Percentiles rank a stretch among this genome's conserved stretches.
These are phyloP conservation scores for Philaenus spumarius DNA, from an alignment of 1,140 invertebrate species.

Conservation along the genomic window DNA sequence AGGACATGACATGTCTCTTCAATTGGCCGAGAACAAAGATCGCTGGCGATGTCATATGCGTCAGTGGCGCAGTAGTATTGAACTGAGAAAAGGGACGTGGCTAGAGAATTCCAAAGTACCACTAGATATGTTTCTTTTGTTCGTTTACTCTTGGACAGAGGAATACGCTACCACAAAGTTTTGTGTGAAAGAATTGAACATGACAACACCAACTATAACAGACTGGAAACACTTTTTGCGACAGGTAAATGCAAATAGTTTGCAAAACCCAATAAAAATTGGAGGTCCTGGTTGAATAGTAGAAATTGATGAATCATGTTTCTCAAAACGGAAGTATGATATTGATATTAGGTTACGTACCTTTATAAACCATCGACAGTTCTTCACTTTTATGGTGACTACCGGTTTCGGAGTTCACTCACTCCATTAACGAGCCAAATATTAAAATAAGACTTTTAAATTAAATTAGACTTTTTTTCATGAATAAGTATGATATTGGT, in stretches of 20 bases:
- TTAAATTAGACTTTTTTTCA: too few relatives aligned
- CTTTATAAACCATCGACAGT: too few relatives aligned
- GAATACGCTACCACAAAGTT: neutral
- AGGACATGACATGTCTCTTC: too few relatives aligned
- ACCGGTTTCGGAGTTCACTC: too few relatives aligned
- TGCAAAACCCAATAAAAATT: neutral
- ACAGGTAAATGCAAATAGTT: neutral
- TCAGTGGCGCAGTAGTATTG: too few relatives aligned
- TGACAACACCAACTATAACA: neutral
- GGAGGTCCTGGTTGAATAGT: neutral
- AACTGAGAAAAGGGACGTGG: neutral
- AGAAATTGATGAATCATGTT: neutral
- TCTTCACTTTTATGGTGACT: too few relatives aligned
- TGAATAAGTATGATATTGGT: too few relatives aligned
- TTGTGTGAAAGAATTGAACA: neutral
- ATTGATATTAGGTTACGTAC: too few relatives aligned
- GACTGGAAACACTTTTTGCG: neutral
- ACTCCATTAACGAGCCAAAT: too few relatives aligned
- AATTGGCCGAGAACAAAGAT: neutral
- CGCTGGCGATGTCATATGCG: neutral
- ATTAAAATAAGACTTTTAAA: too few relatives aligned
- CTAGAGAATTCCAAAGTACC: neutral
- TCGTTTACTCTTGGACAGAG: neutral
- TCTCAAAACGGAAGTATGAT: neutral
- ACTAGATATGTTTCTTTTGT: neutral